These are phyloP conservation scores for Dicyrtomina minuta DNA, from an alignment of 2,888 invertebrate genomes.

Conservation along the genomic window DNA sequence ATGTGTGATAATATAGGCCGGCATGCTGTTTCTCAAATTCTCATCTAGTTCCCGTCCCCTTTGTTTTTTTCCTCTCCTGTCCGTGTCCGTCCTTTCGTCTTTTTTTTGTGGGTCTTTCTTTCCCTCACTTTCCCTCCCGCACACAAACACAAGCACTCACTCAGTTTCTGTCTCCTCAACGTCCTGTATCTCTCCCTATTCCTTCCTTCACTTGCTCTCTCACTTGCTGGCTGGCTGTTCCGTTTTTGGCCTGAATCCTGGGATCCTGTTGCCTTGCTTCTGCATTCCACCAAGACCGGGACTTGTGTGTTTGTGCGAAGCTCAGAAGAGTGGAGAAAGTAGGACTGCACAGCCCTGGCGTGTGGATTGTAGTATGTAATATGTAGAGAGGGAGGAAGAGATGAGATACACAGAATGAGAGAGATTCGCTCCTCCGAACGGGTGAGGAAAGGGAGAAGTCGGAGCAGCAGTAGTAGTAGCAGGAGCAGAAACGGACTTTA, in stretches of 20 bases:
- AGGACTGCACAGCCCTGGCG: neutral
- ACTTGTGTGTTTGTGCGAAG: neutral
- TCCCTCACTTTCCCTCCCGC: neutral
- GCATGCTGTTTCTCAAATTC: conserved; percentile 32
- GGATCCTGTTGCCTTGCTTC: conserved; percentile 18
- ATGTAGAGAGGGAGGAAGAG: neutral
- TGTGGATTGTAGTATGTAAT: neutral
- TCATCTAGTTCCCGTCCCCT: neutral
- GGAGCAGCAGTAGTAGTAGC: neutral
- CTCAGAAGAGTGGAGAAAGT: neutral
- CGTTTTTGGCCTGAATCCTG: conserved; percentile 25
- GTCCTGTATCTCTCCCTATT: too few relatives aligned
- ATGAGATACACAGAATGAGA: too few relatives aligned
- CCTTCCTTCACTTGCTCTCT: neutral
- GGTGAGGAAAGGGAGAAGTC: neutral
- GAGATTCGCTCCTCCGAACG: too few relatives aligned
- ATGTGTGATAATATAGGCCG: conserved; percentile 46
- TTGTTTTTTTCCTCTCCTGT: conserved; percentile 18
- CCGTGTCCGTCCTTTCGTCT: conserved; percentile 19
- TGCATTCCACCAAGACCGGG: neutral
- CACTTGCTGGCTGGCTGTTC: neutral
- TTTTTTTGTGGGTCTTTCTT: too few relatives aligned
- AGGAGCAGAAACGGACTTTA: neutral
- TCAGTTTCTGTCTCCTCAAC: too few relatives aligned
- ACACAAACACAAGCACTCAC: neutral